Evolutionary conservation across 2,797 vertebrate species (phyloP).

Genomic region (Halcyon badia): DNA sequence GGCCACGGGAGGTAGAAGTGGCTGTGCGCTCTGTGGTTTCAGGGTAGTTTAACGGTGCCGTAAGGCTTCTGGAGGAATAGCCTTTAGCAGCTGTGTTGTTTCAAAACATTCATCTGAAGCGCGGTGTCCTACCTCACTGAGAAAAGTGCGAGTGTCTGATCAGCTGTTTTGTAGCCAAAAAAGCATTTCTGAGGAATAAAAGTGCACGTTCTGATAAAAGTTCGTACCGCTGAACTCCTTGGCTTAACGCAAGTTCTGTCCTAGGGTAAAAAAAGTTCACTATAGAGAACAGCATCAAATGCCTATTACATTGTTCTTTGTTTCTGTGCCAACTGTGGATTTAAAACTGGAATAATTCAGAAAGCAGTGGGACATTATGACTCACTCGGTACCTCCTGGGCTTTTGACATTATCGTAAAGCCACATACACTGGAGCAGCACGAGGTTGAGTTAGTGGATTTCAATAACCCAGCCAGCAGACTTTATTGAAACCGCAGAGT

Average conservation of each 20-base stretch:
- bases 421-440: neutral
- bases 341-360: slow-evolving; percentile 74
- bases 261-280: slow-evolving; percentile 71
- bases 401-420: slow-evolving; percentile 65
- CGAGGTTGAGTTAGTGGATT: slow-evolving; percentile 23
- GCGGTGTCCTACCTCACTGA: neutral
- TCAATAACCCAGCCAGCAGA: neutral
- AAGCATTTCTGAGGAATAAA: slow-evolving; percentile 46
- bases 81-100: slow-evolving; percentile 3
- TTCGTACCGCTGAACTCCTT: slow-evolving; percentile 55
- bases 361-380: slow-evolving; percentile 75
- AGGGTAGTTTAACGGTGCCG: neutral
- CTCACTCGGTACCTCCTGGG: slow-evolving; percentile 74
- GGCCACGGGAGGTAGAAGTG: neutral
- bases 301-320: slow-evolving; percentile 75
- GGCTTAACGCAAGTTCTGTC: slow-evolving; percentile 45
- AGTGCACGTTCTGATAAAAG: slow-evolving; percentile 69
- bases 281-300: slow-evolving; percentile 69
- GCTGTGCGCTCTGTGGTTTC: neutral
- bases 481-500: slow-evolving; percentile 21
- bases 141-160: neutral
- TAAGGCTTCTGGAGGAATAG: neutral
- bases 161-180: slow-evolving; percentile 50
- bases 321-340: slow-evolving; percentile 77
- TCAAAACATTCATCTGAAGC: neutral